phyloP scores from a whole-genome alignment of 2,797 vertebrate species.

The Amphiprion clarkii region DNA sequence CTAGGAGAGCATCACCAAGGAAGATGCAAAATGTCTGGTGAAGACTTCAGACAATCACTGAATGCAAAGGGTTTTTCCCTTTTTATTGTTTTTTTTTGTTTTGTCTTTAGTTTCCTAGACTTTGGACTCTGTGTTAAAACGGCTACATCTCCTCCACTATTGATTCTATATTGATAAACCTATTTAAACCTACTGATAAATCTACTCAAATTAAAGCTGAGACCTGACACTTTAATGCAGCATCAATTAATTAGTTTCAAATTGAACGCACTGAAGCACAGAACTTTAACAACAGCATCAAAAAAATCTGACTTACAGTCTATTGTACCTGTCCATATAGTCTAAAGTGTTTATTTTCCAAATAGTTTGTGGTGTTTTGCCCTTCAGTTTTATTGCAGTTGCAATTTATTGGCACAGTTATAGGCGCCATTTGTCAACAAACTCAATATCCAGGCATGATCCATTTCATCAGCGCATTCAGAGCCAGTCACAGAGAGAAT shows the following conservation, averaged over 20 bases:
- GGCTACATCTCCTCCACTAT: not conserved
- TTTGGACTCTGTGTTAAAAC: not conserved
- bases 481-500: not conserved
- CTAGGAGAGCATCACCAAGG: not conserved
- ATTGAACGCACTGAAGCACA: not conserved
- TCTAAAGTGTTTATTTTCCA: constrained; percentile 5
- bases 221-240: not conserved
- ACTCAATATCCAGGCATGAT: constrained; percentile 31
- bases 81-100: not conserved
- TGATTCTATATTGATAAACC: constrained; percentile 2
- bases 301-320: not conserved
- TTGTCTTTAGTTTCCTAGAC: not conserved
- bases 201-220: constrained; percentile 10
- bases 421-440: constrained; percentile 51
- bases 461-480: constrained; percentile 44
- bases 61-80: not conserved
- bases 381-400: constrained; percentile 38
- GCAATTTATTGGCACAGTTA: constrained; percentile 53
- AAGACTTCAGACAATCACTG: not conserved
- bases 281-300: not conserved
- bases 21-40: not conserved
- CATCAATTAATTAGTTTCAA: not conserved
- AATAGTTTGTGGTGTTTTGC: constrained; percentile 35
- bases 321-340: not conserved
- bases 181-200: constrained; percentile 7